These are phyloP conservation scores for Alouatta palliata DNA, from an alignment of 2,113 vertebrate genomes.

Conservation along the genomic window DNA sequence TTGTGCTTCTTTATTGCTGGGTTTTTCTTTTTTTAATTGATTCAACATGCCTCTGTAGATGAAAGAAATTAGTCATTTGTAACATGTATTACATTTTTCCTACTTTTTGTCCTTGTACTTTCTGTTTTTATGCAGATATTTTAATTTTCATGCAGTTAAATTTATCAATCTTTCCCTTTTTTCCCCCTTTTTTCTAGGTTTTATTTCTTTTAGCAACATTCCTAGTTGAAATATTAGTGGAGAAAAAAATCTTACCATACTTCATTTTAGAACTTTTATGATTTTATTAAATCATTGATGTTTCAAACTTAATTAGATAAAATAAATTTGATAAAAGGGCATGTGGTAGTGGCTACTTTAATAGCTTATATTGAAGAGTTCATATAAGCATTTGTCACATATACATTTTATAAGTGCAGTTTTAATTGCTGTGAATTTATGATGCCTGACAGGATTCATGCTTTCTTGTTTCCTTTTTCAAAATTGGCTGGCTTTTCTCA, in stretches of 20 bases:
- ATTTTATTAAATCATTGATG: background rate
- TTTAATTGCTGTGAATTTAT: background rate
- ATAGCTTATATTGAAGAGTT: background rate
- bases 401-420: background rate
- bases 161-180: background rate
- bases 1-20: background rate
- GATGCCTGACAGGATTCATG: background rate
- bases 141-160: background rate
- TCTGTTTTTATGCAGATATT: background rate
- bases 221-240: background rate
- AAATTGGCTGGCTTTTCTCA: background rate
- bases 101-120: background rate
- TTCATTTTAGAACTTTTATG: background rate
- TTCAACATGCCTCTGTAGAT: background rate
- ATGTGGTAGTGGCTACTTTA: background rate
- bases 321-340: background rate
- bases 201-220: background rate
- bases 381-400: background rate
- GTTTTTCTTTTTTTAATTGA: background rate
- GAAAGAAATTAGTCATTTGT: conserved; percentile 9
- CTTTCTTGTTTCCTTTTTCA: background rate
- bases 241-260: background rate
- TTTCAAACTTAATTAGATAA: background rate
- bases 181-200: background rate
- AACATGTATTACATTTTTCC: background rate